Base-by-base conservation (phyloP, 2,797 vertebrate genomes). In the Percopsis omiscomaycus region DNA sequence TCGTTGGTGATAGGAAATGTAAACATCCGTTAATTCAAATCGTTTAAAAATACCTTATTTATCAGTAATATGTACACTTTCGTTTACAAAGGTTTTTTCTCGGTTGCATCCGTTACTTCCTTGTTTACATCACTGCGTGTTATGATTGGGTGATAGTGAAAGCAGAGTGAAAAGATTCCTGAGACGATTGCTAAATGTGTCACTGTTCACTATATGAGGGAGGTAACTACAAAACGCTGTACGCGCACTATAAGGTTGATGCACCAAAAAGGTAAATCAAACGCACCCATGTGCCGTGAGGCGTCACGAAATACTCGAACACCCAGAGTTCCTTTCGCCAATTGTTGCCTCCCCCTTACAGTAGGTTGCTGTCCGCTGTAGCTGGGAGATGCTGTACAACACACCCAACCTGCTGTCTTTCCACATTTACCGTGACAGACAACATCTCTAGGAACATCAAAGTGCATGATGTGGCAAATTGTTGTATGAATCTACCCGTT, bases 61-160 rank as follows among this genome's bases (percentile, higher is more conserved):
- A 1, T 27, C 3, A 14, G 13, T 48, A 30, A 10, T 13, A 14
- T 5, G 0, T 9, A 1, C 52, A 0, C 10, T 69, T 59, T 55
- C 30, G 11, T 2, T 68, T 42, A 61, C 4, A 0, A 46, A 51
- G 49, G n/a, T 14, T 27, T 64, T 15, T n/a, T 22, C 0, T 55
- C 63, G 1, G 16, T 81, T 80, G 46, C 55, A 1, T 10, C 13
- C 0, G 2, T 11, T 3, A 79, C 8, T 90, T 89, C 89, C 90
- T 52, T 87, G 83, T 91, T 90, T 87, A 87, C 84, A 85, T 83
- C 87, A 84, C 3, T 55, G 15, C n/a, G 0, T 30, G 48, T 49
- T 79, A 30, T 84, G 79, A 91, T 88, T 89, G 88, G 89, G 61
- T 56, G 16, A 8, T 5, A 13, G 28, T 11, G 3, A 32, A 5